Evolutionary conservation across 35 echinoderm and acorn worm species (phyloP), one percentile per base, ranked within the genome.

Genomic region (Chiridota heheva): DNA sequence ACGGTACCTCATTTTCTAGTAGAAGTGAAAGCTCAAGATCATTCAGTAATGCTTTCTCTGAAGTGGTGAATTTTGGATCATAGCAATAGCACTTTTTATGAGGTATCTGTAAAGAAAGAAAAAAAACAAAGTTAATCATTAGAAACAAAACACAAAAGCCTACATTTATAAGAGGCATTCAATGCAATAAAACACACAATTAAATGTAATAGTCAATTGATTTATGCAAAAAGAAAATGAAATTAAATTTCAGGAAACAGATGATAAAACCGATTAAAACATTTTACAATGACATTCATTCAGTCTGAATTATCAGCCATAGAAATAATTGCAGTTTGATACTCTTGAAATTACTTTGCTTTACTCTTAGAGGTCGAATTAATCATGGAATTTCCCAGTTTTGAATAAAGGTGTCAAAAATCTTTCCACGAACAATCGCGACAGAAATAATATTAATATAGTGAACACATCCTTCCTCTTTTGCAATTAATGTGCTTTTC

Each of bases 1-100:
- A 12, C 17, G 58, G 55, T 82, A 96, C 92, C 92, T 96, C 92
- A 82, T 96, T 96, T 32, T 82, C 38, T 45, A 72, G 15, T 16
- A 96, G 86, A 51, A 84, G 20, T 12, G 39, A 31, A 37, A 86
- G 77, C 24, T 78, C 87, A 4, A 90, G 60, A 45, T 82, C 47
- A 1, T n/a, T 40, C 25, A 96, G 67, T 6, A 96, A 39, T 33
- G 84, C 29, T 60, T 68, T 56, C 61, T 96, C 92, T 57, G 63
- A 46, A 4, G 30, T 57, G 37, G 87, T 90, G 69, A 90, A 96
- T 44, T 63, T 86, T 31, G 92, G 92, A 63, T 96, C 92, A 82
- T 86, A 96, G 35, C 89, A 66, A 51, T 41, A 75, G 46, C 92
- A 90, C 17, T 58, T 83, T 39, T 31, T 31, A n/a, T 48, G 45